Percentiles rank a stretch among this genome's conserved stretches.
Evolutionary conservation across 2,888 invertebrate species (phyloP).

Genomic region (Onthophagus sagittarius): DNA sequence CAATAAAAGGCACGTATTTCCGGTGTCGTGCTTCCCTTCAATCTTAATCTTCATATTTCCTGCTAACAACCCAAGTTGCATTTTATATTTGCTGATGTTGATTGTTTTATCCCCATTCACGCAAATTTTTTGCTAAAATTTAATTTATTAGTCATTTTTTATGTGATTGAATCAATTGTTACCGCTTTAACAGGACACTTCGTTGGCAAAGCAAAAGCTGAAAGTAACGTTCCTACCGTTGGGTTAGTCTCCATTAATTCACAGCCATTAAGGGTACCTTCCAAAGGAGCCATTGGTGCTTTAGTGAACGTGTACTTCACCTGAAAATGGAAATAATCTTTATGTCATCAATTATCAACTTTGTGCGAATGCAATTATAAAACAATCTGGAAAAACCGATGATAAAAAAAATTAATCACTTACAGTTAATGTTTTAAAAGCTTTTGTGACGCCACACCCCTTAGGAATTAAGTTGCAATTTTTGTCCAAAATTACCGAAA

Average conservation of each 20-base stretch:
- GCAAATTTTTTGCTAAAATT: slow-evolving; percentile 20
- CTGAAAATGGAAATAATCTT: slow-evolving; percentile 7
- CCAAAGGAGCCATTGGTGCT: slow-evolving; percentile 17
- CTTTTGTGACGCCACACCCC: slow-evolving; percentile 19
- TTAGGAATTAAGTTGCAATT: slow-evolving; percentile 19
- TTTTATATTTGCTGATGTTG: slow-evolving; percentile 17
- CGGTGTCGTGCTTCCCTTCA: slow-evolving; percentile 15
- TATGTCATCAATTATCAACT: not conserved
- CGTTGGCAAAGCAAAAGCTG: slow-evolving; percentile 15
- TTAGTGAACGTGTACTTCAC: slow-evolving; percentile 17
- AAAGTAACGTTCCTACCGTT: slow-evolving; percentile 3
- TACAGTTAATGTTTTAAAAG: slow-evolving; percentile 21
- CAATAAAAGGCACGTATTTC: slow-evolving; percentile 17
- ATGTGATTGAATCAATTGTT: not conserved
- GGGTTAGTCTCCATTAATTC: slow-evolving; percentile 11
- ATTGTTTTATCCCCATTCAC: slow-evolving; percentile 15
- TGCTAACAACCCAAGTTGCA: slow-evolving; percentile 16
- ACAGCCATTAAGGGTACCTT: slow-evolving; percentile 13
- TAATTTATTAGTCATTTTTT: not conserved
- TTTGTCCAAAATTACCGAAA: slow-evolving; percentile 16
- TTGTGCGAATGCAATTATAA: not conserved
- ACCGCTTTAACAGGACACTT: slow-evolving; percentile 20
- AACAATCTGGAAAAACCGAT: not conserved
- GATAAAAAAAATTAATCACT: slow-evolving; percentile 1
- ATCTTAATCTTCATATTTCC: slow-evolving; percentile 20